Conservation (phyloP, 2,888 invertebrate genomes). For the Caenorhabditis sp. region DNA sequence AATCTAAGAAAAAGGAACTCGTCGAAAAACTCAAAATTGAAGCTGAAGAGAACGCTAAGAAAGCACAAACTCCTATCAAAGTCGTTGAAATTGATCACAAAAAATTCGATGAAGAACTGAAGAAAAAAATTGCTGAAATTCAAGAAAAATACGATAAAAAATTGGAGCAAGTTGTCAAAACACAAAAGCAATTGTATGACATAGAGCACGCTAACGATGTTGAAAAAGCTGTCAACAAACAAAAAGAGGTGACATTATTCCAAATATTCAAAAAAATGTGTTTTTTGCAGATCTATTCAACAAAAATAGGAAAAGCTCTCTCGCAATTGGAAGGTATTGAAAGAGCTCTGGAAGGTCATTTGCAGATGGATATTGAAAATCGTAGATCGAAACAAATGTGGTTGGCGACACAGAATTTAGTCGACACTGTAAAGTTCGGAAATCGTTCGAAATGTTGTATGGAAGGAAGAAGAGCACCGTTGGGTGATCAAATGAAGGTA, state of each 20-base stretch:
- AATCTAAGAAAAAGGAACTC: conserved; percentile 23
- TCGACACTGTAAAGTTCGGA: conserved; percentile 75
- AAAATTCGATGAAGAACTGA: conserved; percentile 33
- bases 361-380: conserved; percentile 39
- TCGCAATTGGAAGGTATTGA: conserved; percentile 82
- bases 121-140: conserved; percentile 14
- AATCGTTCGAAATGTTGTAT: conserved; percentile 47
- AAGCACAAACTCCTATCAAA: background rate
- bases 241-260: conserved; percentile 30
- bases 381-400: conserved; percentile 83
- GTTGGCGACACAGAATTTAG: conserved; percentile 89
- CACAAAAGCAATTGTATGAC: conserved; percentile 76
- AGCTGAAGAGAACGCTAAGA: conserved; percentile 8
- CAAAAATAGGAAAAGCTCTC: conserved; percentile 79
- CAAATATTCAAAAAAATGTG: conserved; percentile 5
- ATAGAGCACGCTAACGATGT: conserved; percentile 73
- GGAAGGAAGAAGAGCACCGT: conserved; percentile 63
- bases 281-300: conserved; percentile 74
- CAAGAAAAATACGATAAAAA: conserved; percentile 32
- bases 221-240: conserved; percentile 70
- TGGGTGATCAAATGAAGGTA: conserved; percentile 47
- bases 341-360: conserved; percentile 76
- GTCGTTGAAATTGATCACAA: conserved; percentile 14
- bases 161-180: conserved; percentile 75
- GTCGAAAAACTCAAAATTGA: conserved; percentile 21